Percentiles rank a stretch among this genome's conserved stretches.
Evolutionary conservation across 2,113 vertebrate species (phyloP).

Genomic region (Atlantisia rogersi): DNA sequence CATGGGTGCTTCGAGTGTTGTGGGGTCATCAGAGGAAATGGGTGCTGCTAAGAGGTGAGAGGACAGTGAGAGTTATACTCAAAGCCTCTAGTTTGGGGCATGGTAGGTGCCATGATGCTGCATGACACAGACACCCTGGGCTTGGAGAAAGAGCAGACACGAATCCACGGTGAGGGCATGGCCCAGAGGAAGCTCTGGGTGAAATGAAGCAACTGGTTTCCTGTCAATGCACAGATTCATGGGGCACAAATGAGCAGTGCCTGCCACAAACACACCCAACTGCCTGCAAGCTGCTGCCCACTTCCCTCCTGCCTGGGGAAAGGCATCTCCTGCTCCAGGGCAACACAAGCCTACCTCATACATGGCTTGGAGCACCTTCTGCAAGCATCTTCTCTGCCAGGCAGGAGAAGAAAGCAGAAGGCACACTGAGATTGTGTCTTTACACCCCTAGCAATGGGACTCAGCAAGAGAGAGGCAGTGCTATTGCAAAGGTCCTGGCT

Average conservation of each 20-base stretch:
- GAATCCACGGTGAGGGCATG: accelerated
- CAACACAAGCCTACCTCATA: not conserved
- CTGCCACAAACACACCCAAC: not conserved
- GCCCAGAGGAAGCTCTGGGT: not conserved
- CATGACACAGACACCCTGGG: not conserved
- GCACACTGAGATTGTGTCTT: not conserved
- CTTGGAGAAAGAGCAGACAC: not conserved
- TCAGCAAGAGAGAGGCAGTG: not conserved
- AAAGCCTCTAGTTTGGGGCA: no score
- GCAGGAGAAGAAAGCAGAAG: not conserved
- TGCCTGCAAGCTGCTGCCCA: not conserved
- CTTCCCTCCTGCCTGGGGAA: not conserved
- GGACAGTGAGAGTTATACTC: accelerated
- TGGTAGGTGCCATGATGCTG: not conserved
- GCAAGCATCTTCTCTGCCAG: not conserved
- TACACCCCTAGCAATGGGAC: not conserved
- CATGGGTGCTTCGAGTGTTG: not conserved
- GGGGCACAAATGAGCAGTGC: not conserved
- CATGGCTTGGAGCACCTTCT: not conserved
- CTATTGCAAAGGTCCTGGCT: not conserved
- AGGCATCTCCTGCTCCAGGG: not conserved
- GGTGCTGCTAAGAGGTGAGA: not conserved
- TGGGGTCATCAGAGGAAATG: not conserved
- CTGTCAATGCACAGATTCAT: not conserved
- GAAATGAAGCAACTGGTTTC: not conserved